Evolutionary conservation across 2,113 vertebrate species (phyloP), one percentile per base, ranked within the genome.

Genomic region (Nettapus auritus): DNA sequence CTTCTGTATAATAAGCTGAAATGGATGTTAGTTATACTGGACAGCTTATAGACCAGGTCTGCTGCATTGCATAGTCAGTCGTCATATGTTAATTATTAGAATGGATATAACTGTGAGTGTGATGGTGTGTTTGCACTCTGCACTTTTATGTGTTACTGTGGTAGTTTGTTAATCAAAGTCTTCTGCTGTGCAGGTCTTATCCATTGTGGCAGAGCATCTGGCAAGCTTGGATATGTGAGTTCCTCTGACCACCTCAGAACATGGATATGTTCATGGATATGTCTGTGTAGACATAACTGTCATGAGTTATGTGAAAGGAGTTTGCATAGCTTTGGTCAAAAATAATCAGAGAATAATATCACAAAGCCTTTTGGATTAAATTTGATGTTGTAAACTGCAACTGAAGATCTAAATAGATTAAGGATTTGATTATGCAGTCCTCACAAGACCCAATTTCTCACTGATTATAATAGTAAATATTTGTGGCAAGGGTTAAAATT

Each of bases 401-500:
- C 50, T 74, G 36, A 73, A 88, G 82, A 53, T 66, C 3, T 87
- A 44, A 76, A 40, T 67, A 74, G 53, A 31, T 94, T 94, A 64
- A 81, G 29, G 60, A 82, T 83, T 80, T 88, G 21, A 50, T 92
- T 67, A 52, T 88, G 9, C 9, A 33, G 7, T 71, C 20, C 38
- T 92, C 46, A 70, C 25, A 77, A 63, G 12, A 83, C 18, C 7
- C 34, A 64, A 50, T 14, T 78, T 87, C 57, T 25, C 36, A 21
- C 13, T 59, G 18, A 48, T 89, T 31, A 36, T 66, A 62, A 31
- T 23, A 46, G 10, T 69, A 34, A 89, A 8, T 71, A 78, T 83
- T 82, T 77, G 50, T 80, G 40, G 23, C 59, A 90, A 96, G 66
- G 33, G 53, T 33, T 70, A 75, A 69, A 93, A 89, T 94, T 87